Evolutionary conservation across 2,888 invertebrate species (phyloP), one percentile per base, ranked within the genome.

Genomic region (Altica lythri): DNA sequence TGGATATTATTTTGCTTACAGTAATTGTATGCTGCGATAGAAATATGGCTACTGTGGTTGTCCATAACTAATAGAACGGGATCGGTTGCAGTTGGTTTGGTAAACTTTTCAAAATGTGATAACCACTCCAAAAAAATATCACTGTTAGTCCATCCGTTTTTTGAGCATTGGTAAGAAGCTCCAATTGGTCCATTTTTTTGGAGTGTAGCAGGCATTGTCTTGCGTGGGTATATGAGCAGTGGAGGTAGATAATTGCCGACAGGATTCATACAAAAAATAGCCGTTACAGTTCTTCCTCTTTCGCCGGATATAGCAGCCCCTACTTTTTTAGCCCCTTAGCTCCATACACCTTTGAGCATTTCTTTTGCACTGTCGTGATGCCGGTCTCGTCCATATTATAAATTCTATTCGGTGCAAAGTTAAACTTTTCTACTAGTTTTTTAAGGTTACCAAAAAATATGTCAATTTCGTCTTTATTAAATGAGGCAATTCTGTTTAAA

Each of bases 261-360:
- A 19, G 22, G 6, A 19, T 19, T 19, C 22, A 19, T 19, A 6
- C 22, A 19, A 5, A 19, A 19, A 19, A 19, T n/a, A 19, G 6
- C 22, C 22, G 22, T 19, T 19, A 19, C 4, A 19, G 22, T 19
- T 19, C 22, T 19, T 19, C 22, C 32, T 6, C 12, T n/a, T n/a
- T 12, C 5, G 4, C 32, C 22, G 6, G 22, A 19, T 19, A 19
- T 19, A 19, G 22, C 22, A 19, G 22, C 43, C 6, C 61, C 61
- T 14, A 58, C 56, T 55, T 53, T 48, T 51, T 60, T 57, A 25
- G 50, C 18, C 3, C 59, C 60, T n/a, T n/a, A n/a, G n/a, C n/a
- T n/a, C n/a, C n/a, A n/a, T n/a, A n/a, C n/a, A n/a, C n/a, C 17
- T 57, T 63, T 6, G 10, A 22, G 13, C 57, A 19, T 19, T 19